A percentile compares a stretch with the other conserved stretches of the same genome.
phyloP scores from a whole-genome alignment of 2,113 vertebrate genomes.

The Mola mola region DNA sequence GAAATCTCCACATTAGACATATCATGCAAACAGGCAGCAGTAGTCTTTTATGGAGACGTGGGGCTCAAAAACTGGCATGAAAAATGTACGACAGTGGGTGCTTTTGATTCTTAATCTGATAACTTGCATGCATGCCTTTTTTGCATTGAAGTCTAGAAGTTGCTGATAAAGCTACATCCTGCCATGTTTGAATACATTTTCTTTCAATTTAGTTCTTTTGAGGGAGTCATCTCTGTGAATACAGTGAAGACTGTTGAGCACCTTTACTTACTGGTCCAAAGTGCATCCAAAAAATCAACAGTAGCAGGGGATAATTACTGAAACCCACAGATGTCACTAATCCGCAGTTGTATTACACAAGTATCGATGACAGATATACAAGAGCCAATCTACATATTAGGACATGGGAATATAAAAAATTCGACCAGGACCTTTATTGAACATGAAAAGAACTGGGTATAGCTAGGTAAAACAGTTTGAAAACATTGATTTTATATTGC shows the following conservation, averaged over 20 bases:
- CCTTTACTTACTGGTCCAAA: constrained; percentile 30
- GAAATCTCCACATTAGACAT: constrained; percentile 12
- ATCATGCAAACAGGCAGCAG: neutral
- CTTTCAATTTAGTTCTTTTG: too few species aligned
- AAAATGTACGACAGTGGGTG: too few species aligned
- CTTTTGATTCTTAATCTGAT: too few species aligned
- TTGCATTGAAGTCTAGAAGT: neutral
- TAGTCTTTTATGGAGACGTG: neutral
- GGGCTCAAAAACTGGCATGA: neutral
- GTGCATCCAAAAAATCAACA: constrained; percentile 12
- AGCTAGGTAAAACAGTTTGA: too few species aligned
- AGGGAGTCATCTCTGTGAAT: constrained; percentile 7
- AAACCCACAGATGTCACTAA: constrained; percentile 8
- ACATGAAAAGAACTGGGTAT: too few species aligned
- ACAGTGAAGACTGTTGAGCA: neutral
- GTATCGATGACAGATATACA: too few species aligned
- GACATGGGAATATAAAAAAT: too few species aligned
- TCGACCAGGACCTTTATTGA: too few species aligned
- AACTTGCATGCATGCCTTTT: too few species aligned
- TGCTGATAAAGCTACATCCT: constrained; percentile 1
- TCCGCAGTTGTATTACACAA: too few species aligned
- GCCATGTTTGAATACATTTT: too few species aligned
- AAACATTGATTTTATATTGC: neutral
- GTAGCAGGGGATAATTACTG: constrained; percentile 23
- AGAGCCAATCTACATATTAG: too few species aligned